phyloP scores from a whole-genome alignment of 2,113 vertebrate species.

The Oncorhynchus gorbuscha region DNA sequence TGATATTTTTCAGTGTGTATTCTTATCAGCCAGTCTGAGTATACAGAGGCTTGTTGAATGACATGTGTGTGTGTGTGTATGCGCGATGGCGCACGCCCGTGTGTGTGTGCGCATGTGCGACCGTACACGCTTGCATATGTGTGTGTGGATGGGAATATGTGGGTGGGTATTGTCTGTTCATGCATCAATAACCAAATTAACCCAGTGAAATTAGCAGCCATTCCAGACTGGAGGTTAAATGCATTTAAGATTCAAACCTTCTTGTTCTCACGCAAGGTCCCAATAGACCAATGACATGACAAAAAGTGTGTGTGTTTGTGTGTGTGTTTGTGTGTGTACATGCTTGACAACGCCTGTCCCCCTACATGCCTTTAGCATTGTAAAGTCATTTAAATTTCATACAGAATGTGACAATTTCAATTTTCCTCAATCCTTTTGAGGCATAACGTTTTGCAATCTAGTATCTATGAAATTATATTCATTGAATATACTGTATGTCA shows the following conservation, averaged over 20 bases:
- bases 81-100: no score
- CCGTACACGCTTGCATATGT: no score
- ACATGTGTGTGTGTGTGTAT: no score
- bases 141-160: no score
- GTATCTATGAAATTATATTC: no score
- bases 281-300: no score
- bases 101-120: background rate
- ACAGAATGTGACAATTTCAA: background rate
- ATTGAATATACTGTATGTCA: no score
- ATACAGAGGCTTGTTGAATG: background rate
- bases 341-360: background rate
- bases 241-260: background rate
- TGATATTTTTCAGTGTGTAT: background rate
- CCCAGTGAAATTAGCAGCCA: conserved; percentile 2
- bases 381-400: background rate
- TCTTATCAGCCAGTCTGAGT: background rate
- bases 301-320: background rate
- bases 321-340: background rate
- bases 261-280: conserved; percentile 16
- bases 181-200: conserved; percentile 1
- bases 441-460: no score
- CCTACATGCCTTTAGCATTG: background rate
- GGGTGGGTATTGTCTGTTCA: background rate
- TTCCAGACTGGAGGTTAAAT: conserved; percentile 7
- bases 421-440: no score